A percentile compares a stretch with the other conserved stretches of the same genome.
Evolutionary conservation across 2,113 vertebrate genomes (phyloP).

Genomic region (Strix uralensis): DNA sequence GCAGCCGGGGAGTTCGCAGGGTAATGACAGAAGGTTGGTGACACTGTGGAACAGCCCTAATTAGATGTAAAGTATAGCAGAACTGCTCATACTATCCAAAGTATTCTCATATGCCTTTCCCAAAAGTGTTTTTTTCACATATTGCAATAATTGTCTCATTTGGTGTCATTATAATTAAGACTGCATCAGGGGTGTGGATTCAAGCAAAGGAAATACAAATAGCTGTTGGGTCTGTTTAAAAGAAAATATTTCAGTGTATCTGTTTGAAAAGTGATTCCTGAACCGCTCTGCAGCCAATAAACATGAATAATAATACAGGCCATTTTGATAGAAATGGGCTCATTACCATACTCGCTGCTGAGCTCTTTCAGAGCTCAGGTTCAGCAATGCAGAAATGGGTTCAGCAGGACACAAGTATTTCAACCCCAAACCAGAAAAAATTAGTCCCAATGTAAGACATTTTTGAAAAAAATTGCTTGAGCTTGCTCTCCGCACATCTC

Average conservation of each 20-base stretch:
- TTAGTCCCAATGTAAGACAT: neutral
- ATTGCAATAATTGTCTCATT: slow-evolving; percentile 15
- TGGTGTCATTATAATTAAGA: slow-evolving; percentile 41
- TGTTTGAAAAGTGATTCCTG: slow-evolving; percentile 49
- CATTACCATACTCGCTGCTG: slow-evolving; percentile 39
- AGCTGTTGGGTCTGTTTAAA: slow-evolving; percentile 35
- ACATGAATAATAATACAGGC: slow-evolving; percentile 63
- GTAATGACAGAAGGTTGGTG: slow-evolving; percentile 75
- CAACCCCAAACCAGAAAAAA: neutral
- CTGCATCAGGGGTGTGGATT: neutral
- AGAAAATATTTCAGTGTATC: slow-evolving; percentile 49
- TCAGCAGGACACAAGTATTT: slow-evolving; percentile 35
- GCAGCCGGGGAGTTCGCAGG: slow-evolving; percentile 46
- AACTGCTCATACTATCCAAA: neutral
- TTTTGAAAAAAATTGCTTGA: neutral
- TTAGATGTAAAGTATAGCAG: slow-evolving; percentile 38
- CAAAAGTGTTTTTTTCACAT: slow-evolving; percentile 1
- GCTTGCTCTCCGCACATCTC: neutral
- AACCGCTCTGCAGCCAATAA: slow-evolving; percentile 61
- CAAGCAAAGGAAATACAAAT: slow-evolving; percentile 42
- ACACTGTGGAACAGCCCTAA: slow-evolving; percentile 77
- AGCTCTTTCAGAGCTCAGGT: slow-evolving; percentile 2
- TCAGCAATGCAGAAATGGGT: slow-evolving; percentile 10
- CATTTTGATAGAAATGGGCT: slow-evolving; percentile 55
- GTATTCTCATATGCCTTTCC: neutral